A percentile compares a stretch with the other conserved stretches of the same genome.
phyloP scores from a whole-genome alignment of 1,140 invertebrate species.

The Bombus affinis region DNA sequence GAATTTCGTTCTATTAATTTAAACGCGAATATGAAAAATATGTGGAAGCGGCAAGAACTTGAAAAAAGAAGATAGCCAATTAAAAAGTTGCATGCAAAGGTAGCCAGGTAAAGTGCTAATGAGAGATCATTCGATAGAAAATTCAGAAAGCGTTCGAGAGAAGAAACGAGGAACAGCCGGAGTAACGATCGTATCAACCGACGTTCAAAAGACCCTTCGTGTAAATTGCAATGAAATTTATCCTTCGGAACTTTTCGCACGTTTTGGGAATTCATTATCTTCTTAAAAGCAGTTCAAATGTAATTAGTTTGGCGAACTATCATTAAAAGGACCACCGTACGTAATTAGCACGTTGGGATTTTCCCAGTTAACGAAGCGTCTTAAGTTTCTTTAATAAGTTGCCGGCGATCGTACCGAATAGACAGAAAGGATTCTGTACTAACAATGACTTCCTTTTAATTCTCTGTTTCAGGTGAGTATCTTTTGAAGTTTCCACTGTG shows the following conservation, averaged over 20 bases:
- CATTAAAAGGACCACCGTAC: slow-evolving; percentile 8
- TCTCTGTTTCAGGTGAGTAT: slow-evolving; percentile 46
- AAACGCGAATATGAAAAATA: not conserved
- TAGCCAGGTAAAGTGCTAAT: not conserved
- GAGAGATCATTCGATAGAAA: not conserved
- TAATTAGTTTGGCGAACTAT: slow-evolving; percentile 34
- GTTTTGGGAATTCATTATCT: slow-evolving; percentile 31
- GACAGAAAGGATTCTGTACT: not conserved
- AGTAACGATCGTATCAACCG: not conserved
- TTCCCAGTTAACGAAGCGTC: slow-evolving; percentile 33
- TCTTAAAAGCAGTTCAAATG: slow-evolving; percentile 30
- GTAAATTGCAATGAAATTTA: slow-evolving; percentile 10
- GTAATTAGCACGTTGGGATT: slow-evolving; percentile 42
- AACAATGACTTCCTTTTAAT: slow-evolving; percentile 19
- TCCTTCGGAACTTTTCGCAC: slow-evolving; percentile 16
- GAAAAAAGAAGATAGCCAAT: not conserved
- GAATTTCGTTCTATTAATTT: too few relatives aligned
- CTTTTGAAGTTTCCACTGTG: not conserved
- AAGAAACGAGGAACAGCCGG: too few relatives aligned
- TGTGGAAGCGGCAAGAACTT: too few relatives aligned
- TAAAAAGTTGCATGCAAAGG: not conserved
- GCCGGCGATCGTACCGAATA: not conserved
- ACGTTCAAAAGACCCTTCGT: not conserved
- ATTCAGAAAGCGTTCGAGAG: not conserved
- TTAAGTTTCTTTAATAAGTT: slow-evolving; percentile 33